Evolutionary conservation across 2,797 vertebrate species (phyloP), one percentile per base, ranked within the genome.

Genomic region (Notoglanidium macrostoma): DNA sequence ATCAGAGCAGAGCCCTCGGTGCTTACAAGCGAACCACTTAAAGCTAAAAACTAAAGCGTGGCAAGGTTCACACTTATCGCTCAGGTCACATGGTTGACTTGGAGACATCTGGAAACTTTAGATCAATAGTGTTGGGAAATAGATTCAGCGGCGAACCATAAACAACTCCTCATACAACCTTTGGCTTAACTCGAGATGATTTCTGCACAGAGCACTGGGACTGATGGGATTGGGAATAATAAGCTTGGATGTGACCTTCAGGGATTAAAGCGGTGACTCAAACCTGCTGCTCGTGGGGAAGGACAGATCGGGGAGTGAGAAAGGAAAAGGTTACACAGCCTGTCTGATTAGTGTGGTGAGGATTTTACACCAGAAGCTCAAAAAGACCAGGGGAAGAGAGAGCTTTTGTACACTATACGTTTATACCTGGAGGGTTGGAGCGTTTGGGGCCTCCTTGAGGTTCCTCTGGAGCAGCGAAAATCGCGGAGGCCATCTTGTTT

Each of bases 371-470:
- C 85, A 17, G 80, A 9, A 29, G 6, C 17, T 32, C 29, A 68
- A 63, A 82, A 40, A 73, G 26, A 59, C 1, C 15, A 51, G 5
- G 2, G 40, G 61, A 49, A 17, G 0, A 78, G 29, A 79, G 54
- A 67, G 87, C 32, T 5, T 63, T 79, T n/a, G 17, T 81, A 44
- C 14, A 46, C 40, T 5, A n/a, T 19, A 29, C 8, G 7, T 83
- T 86, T 93, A 94, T 84, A 99, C 98, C 98, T 95, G 98, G 98
- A 88, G 98, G 98, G 87, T 99, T 98, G 90, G 97, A 95, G 92
- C 96, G 97, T 91, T 93, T 98, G 23, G 96, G 94, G 88, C 92
- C 51, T 35, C 87, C 95, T 85, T 96, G 95, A 67, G 95, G 83
- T 91, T 97, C 96, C 88, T 97, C 96, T 1, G 95, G 92, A 79